Conservation (phyloP, 2,113 vertebrate genomes). For the Alethe castanea region DNA sequence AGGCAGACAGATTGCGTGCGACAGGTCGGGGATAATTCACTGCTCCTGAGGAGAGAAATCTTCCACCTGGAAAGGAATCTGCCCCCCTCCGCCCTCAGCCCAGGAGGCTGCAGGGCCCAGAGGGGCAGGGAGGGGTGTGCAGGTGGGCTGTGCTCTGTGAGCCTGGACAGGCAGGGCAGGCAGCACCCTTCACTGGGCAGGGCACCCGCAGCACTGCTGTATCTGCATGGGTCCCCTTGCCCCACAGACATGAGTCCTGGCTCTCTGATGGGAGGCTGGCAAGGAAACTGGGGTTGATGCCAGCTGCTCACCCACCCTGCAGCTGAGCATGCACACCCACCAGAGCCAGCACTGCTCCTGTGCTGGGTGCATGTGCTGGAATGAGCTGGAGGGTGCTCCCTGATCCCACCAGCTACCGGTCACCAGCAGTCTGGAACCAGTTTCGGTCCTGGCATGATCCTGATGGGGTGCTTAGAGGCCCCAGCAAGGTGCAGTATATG, state of each 20-base stretch:
- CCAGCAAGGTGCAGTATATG: background rate
- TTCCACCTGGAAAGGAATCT: conserved; percentile 57
- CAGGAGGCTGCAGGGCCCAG: background rate
- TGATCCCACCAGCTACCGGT: background rate
- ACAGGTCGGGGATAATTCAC: conserved; percentile 20
- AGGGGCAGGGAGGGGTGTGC: conserved; percentile 11
- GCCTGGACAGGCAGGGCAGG: background rate
- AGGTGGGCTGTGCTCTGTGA: background rate
- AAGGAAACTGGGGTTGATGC: background rate
- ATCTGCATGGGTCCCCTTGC: background rate
- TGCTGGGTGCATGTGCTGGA: fast-evolving
- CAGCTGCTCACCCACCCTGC: background rate
- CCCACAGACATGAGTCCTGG: fast-evolving
- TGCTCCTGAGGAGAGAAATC: background rate
- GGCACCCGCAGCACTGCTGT: fast-evolving
- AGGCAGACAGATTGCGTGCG: background rate
- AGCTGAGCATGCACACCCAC: background rate
- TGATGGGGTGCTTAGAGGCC: background rate
- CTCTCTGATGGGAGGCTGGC: background rate
- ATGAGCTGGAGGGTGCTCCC: background rate
- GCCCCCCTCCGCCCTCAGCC: background rate
- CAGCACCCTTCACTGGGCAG: background rate
- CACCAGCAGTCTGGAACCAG: background rate
- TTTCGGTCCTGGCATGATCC: background rate
- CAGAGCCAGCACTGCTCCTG: fast-evolving